These are phyloP conservation scores for Petrolisthes manimaculis DNA, from an alignment of 2,888 invertebrate genomes.

Conservation along the genomic window DNA sequence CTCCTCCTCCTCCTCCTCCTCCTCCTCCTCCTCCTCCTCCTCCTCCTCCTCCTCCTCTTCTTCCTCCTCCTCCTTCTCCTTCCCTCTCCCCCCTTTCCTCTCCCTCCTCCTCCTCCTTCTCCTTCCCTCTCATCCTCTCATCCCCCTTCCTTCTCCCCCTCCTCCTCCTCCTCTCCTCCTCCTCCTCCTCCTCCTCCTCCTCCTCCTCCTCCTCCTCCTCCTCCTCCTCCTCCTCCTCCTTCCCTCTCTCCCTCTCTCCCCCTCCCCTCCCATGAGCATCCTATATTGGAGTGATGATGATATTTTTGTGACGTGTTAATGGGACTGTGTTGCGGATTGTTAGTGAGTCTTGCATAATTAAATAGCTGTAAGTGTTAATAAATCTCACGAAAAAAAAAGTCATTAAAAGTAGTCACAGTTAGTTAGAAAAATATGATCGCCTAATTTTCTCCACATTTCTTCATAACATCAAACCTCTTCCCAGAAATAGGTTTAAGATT, in stretches of 20 bases:
- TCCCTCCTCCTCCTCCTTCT: not conserved
- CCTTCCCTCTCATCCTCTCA: not conserved
- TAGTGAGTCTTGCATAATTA: not conserved
- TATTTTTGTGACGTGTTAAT: not conserved
- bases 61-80: not conserved
- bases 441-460: too few species aligned
- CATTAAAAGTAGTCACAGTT: too few species aligned
- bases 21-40: not conserved
- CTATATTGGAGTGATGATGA: not conserved
- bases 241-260: not conserved
- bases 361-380: too few species aligned
- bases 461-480: too few species aligned
- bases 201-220: not conserved
- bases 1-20: not conserved
- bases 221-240: not conserved
- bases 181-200: not conserved
- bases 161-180: not conserved
- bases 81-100: not conserved
- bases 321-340: not conserved
- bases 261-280: not conserved
- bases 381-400: too few species aligned
- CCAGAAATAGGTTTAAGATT: too few species aligned
- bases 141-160: not conserved
- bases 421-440: too few species aligned
- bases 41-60: not conserved